Conservation (phyloP, 2,888 invertebrate species). For the Hypolimnas misippus region DNA sequence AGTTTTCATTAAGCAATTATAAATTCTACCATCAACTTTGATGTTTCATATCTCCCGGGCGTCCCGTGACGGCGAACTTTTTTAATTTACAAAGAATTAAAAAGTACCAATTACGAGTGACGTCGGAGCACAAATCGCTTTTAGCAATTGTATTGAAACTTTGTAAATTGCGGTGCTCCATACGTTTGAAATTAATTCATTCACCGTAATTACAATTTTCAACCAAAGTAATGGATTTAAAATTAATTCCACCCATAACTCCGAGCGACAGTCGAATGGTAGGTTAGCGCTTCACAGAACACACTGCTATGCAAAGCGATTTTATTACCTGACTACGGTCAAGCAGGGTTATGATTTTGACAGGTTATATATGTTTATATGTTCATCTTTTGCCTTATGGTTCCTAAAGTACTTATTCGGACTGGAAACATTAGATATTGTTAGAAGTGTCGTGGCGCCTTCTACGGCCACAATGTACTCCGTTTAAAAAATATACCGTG, state of each 20-base stretch:
- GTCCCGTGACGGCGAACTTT: background rate
- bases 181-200: conserved; percentile 29
- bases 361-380: background rate
- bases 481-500: too few relatives aligned
- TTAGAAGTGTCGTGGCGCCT: too few relatives aligned
- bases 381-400: too few relatives aligned
- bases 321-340: too few relatives aligned
- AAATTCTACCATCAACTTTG: too few relatives aligned
- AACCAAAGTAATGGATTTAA: conserved; percentile 30
- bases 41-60: background rate
- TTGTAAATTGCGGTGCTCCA: conserved; percentile 18
- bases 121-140: conserved; percentile 19
- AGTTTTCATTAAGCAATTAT: too few relatives aligned
- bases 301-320: background rate
- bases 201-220: conserved; percentile 32
- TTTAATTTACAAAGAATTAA: background rate
- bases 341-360: background rate
- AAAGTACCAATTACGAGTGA: conserved; percentile 20
- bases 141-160: conserved; percentile 20
- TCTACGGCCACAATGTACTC: too few relatives aligned
- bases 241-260: conserved; percentile 30
- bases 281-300: background rate
- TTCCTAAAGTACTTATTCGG: too few relatives aligned
- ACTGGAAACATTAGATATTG: too few relatives aligned
- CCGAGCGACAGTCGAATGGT: conserved; percentile 12